A percentile compares a stretch with the other conserved stretches of the same genome.
Evolutionary conservation across 1,140 invertebrate genomes (phyloP).

Genomic region (Scaptomyza pallida): DNA sequence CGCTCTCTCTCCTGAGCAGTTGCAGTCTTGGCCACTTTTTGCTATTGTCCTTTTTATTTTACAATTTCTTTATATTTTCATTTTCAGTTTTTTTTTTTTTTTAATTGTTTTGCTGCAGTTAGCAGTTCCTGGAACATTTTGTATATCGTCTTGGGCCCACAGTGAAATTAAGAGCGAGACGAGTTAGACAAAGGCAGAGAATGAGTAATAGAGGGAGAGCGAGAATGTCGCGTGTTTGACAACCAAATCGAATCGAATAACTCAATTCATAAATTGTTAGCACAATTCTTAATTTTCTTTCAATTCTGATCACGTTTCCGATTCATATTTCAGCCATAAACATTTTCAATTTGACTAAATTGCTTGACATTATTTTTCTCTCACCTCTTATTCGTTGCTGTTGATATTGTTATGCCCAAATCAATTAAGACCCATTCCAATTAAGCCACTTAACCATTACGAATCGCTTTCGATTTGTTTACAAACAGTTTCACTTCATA

Average conservation of each 20-base stretch:
- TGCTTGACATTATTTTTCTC: too few species aligned
- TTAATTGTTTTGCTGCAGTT: slow-evolving; percentile 62
- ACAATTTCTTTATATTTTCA: slow-evolving; percentile 55
- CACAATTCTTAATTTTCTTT: too few species aligned
- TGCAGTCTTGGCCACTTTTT: slow-evolving; percentile 67
- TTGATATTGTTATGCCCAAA: not conserved
- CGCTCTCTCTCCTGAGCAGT: not conserved
- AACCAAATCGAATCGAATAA: not conserved
- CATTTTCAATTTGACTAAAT: not conserved
- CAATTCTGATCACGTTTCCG: too few species aligned
- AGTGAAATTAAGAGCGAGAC: slow-evolving; percentile 17
- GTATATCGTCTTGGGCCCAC: slow-evolving; percentile 14
- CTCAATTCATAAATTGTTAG: slow-evolving; percentile 15
- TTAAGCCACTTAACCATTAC: slow-evolving; percentile 8
- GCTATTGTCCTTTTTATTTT: slow-evolving; percentile 67
- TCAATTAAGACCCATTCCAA: slow-evolving; percentile 11
- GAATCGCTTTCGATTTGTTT: slow-evolving; percentile 38
- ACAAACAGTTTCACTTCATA: slow-evolving; percentile 52
- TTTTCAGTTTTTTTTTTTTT: slow-evolving; percentile 40
- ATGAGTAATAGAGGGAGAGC: not conserved
- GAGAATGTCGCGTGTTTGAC: slow-evolving; percentile 18
- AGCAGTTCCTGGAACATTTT: slow-evolving; percentile 55
- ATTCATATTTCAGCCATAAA: not conserved
- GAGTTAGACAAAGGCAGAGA: not conserved
- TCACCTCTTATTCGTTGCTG: too few species aligned